Evolutionary conservation across 1,140 invertebrate species (phyloP).

Genomic region (Hyphantria cunea): DNA sequence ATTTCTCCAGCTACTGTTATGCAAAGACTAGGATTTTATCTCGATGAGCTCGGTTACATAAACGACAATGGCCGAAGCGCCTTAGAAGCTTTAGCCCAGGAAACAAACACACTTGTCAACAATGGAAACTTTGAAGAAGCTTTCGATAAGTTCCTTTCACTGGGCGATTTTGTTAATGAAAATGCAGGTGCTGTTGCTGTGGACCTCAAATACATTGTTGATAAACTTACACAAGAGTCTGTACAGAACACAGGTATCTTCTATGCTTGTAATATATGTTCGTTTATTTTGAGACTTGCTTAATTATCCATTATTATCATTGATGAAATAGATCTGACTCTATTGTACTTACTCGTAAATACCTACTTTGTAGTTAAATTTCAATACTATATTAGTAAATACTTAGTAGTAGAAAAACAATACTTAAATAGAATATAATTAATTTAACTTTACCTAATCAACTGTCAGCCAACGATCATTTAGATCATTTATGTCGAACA

Average conservation of each 20-base stretch:
- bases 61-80: conserved; percentile 52
- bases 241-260: conserved; percentile 35
- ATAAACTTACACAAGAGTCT: conserved; percentile 51
- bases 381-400: too few relatives aligned
- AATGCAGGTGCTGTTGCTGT: conserved; percentile 57
- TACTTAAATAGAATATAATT: too few relatives aligned
- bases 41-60: conserved; percentile 67
- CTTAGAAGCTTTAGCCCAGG: conserved; percentile 48
- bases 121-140: conserved; percentile 42
- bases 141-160: conserved; percentile 55
- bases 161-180: conserved; percentile 57
- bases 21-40: conserved; percentile 67
- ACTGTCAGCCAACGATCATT: too few relatives aligned
- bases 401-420: too few relatives aligned
- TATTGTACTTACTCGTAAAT: too few relatives aligned
- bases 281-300: not conserved
- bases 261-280: not conserved
- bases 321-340: too few relatives aligned
- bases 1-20: conserved; percentile 84
- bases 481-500: too few relatives aligned
- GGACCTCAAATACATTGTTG: conserved; percentile 60
- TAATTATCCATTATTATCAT: too few relatives aligned
- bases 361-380: too few relatives aligned
- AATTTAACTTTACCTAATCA: too few relatives aligned
- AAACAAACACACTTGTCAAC: conserved; percentile 41